Evolutionary conservation across 2,797 vertebrate species (phyloP), one percentile per base, ranked within the genome.

Genomic region (Echiichthys vipera): DNA sequence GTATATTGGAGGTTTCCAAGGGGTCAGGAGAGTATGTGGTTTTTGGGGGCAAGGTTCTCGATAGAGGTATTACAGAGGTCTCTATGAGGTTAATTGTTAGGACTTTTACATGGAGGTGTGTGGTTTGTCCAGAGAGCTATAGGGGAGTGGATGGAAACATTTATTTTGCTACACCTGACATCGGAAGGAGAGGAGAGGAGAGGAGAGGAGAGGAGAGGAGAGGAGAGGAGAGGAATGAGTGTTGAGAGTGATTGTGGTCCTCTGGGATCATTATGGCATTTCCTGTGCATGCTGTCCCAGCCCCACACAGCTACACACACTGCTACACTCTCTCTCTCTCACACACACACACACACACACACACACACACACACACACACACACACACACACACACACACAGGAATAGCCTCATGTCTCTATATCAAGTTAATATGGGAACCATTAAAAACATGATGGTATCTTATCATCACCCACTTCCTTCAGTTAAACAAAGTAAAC

Each of bases 221-320:
- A 57, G n/a, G 49, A 78, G 25, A 65, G 27, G 39, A 62, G 37
- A 61, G 27, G 70, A 67, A n/a, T n/a, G 63, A 54, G 42, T 65
- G 66, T 63, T 40, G 49, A 67, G 50, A 74, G 32, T 8, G 84
- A 82, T 85, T 55, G 43, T 59, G 17, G 64, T 86, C 91, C 83
- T 66, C 77, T 81, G 91, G 88, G 93, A 94, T 86, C 46, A 51
- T 74, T 90, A 72, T 89, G 93, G 93, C 88, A 95, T 95, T 95
- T 95, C 94, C 94, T 93, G 90, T 85, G 71, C 79, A 78, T 74
- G 74, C 65, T 86, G 76, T 90, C 85, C 74, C 79, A 77, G 79
- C 87, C 65, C 55, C 68, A 67, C 49, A 76, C 53, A 77, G 75
- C 82, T 4, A 50, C 34, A 56, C 14, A 42, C 36, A 57, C 24